phyloP scores from a whole-genome alignment of 1,140 invertebrate species.

The Drosophila truncata region DNA sequence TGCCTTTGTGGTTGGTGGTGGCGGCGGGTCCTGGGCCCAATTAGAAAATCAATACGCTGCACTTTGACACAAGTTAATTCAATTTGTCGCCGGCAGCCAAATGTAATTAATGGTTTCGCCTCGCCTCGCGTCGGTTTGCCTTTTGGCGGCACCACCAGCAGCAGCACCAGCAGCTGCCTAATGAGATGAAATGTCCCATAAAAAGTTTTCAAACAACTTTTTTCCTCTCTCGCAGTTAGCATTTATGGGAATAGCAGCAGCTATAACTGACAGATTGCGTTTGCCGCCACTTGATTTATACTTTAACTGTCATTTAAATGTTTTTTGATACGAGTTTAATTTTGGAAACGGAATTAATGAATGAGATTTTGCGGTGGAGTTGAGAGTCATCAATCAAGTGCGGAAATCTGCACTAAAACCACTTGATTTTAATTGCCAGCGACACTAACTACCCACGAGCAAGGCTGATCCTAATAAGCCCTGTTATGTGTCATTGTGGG shows the following conservation, averaged over 20 bases:
- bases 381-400: slow-evolving; percentile 17
- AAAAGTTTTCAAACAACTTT: slow-evolving; percentile 34
- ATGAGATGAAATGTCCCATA: slow-evolving; percentile 54
- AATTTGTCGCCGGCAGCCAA: slow-evolving; percentile 63
- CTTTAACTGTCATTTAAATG: slow-evolving; percentile 45
- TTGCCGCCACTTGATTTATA: slow-evolving; percentile 47
- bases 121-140: slow-evolving; percentile 36
- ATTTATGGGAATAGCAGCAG: slow-evolving; percentile 13
- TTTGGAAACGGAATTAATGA: slow-evolving; percentile 23
- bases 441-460: slow-evolving; percentile 19
- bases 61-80: slow-evolving; percentile 78
- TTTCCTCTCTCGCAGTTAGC: slow-evolving; percentile 6
- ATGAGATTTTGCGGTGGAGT: neutral
- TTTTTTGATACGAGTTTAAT: slow-evolving; percentile 23
- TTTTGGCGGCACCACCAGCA: slow-evolving; percentile 26
- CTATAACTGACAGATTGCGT: slow-evolving; percentile 52
- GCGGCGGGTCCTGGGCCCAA: slow-evolving; percentile 43
- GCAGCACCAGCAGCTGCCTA: slow-evolving; percentile 34
- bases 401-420: slow-evolving; percentile 31
- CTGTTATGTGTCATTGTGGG: slow-evolving; percentile 35
- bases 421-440: slow-evolving; percentile 25
- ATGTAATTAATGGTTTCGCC: slow-evolving; percentile 63
- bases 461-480: slow-evolving; percentile 42
- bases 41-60: slow-evolving; percentile 79
- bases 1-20: slow-evolving; percentile 28